Percentiles rank a stretch among this genome's conserved stretches.
Conservation (phyloP, 2,113 vertebrate species). For the Psittacula cyanocephala region DNA sequence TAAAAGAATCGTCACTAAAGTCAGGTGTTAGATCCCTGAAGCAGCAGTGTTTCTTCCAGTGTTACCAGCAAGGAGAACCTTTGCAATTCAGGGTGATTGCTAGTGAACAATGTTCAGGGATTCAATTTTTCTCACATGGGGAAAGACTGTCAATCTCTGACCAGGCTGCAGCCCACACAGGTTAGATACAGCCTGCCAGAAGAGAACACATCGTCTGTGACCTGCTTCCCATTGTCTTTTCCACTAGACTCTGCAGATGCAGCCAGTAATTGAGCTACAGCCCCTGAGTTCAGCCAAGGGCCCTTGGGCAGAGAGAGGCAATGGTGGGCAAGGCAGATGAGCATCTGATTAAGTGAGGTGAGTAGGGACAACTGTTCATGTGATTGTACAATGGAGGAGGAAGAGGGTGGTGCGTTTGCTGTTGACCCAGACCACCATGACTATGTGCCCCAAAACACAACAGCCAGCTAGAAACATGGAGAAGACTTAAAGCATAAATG, state of each 20-base stretch:
- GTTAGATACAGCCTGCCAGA: neutral
- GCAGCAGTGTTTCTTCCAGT: neutral
- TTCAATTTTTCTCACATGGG: neutral
- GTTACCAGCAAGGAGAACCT: neutral
- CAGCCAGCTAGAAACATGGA: neutral
- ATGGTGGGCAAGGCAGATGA: neutral
- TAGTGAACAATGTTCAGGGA: neutral
- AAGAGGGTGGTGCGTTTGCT: neutral
- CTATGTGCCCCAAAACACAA: neutral
- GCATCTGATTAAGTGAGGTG: neutral
- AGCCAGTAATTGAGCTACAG: neutral
- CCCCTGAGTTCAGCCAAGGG: neutral
- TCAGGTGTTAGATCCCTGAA: neutral
- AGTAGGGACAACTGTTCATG: neutral
- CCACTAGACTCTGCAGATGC: neutral
- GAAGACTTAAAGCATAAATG: neutral
- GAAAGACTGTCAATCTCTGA: neutral
- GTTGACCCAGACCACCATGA: neutral
- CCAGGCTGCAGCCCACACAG: neutral
- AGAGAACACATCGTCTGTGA: neutral
- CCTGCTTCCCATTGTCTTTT: neutral
- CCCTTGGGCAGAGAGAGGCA: neutral
- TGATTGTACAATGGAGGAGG: neutral
- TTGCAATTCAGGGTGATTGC: neutral
- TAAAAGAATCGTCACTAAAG: neutral